These are phyloP conservation scores for Bibio marci DNA, from an alignment of 2,888 invertebrate genomes.

Conservation along the genomic window DNA sequence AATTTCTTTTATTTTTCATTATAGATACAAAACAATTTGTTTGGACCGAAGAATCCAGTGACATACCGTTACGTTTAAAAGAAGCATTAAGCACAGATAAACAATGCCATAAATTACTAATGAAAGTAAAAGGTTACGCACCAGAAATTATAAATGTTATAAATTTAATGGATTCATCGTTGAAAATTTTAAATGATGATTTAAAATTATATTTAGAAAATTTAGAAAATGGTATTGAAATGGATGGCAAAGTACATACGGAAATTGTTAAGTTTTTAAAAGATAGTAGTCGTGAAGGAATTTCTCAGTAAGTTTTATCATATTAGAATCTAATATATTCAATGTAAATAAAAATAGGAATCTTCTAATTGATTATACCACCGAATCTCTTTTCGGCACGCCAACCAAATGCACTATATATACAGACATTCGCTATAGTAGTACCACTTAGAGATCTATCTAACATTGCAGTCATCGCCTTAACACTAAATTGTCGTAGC, in stretches of 20 bases:
- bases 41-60: slow-evolving; percentile 50
- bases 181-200: slow-evolving; percentile 48
- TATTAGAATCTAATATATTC: neutral
- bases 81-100: slow-evolving; percentile 23
- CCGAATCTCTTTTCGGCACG: no score
- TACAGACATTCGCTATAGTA: no score
- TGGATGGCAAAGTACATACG: slow-evolving; percentile 20
- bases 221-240: slow-evolving; percentile 13
- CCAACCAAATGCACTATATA: no score
- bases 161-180: slow-evolving; percentile 40
- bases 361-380: no score
- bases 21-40: slow-evolving; percentile 14
- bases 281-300: slow-evolving; percentile 19
- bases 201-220: slow-evolving; percentile 41
- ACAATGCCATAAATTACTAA: slow-evolving; percentile 34
- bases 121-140: slow-evolving; percentile 69
- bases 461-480: no score
- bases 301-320: slow-evolving; percentile 14
- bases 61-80: slow-evolving; percentile 33
- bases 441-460: no score
- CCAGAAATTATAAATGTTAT: slow-evolving; percentile 54
- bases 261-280: slow-evolving; percentile 22
- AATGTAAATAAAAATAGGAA: no score
- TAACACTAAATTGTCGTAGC: no score
- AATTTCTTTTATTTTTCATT: neutral